A percentile compares a stretch with the other conserved stretches of the same genome.
These are phyloP conservation scores for Pogonocichla stellata DNA, from an alignment of 2,113 vertebrate genomes.

Conservation along the genomic window DNA sequence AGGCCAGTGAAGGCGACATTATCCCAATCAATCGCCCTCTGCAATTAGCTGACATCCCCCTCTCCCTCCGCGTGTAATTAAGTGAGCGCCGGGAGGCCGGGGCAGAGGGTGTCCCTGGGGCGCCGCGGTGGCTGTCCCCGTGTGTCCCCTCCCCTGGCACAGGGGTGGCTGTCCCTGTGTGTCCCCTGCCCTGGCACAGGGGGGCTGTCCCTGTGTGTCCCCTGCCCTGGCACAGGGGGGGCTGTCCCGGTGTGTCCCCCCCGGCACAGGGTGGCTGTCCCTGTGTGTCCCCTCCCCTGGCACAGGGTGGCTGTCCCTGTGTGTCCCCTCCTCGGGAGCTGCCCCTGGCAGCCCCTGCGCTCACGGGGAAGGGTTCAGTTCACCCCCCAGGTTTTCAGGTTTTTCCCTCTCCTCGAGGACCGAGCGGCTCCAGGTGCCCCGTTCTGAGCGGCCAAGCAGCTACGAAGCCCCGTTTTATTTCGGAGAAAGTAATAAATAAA, in stretches of 20 bases:
- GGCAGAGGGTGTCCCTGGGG: not conserved
- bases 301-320: not conserved
- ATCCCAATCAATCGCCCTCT: not conserved
- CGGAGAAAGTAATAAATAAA: not conserved
- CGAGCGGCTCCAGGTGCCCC: not conserved
- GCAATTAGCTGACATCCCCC: not conserved
- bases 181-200: not conserved
- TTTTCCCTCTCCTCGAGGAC: not conserved
- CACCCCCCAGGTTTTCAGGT: not conserved
- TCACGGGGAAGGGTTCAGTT: not conserved
- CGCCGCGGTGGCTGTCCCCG: fast-evolving
- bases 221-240: not conserved
- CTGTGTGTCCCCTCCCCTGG: not conserved
- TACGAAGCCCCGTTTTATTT: not conserved
- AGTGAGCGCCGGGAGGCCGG: not conserved
- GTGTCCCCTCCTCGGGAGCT: not conserved
- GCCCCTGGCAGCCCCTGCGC: fast-evolving
- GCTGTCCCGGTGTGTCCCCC: not conserved
- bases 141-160: not conserved
- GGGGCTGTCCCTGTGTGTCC: not conserved
- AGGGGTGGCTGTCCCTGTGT: not conserved
- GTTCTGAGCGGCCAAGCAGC: not conserved
- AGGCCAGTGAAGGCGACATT: not conserved
- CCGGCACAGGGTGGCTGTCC: not conserved
- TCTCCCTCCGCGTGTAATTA: not conserved